Base-by-base conservation (phyloP, 2,888 invertebrate genomes). In the Dastarcus helophoroides region DNA sequence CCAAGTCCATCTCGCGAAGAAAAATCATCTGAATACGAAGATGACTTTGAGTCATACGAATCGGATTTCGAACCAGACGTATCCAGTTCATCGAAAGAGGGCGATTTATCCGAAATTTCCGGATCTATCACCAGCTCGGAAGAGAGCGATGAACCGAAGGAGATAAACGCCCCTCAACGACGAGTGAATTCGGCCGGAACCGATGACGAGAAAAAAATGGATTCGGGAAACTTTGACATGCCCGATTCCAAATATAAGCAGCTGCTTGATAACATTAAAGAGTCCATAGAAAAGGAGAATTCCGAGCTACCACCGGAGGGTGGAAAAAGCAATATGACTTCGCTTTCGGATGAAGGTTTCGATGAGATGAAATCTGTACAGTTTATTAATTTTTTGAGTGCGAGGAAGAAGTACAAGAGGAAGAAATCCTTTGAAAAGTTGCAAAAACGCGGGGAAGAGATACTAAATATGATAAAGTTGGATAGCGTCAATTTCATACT, bases 391-490 rank as follows among this genome's bases (percentile, higher is more conserved):
- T 63, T 62, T 37, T 29, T 47, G n/a, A 54, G 51, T 14, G 62
- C 61, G 0, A 48, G 56, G 35, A 52, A 51, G 32, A 54, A 55
- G 47, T 63, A 61, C 23, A 54, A 60, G 31, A 46, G 50, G 21
- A 46, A 51, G 24, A 56, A 55, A 44, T 53, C 50, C 40, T 45
- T 50, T 25, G 50, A 50, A 39, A 51, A 43, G 41, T 57, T 38
- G 36, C 47, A 40, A 40, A 67, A 64, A 40, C 62, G 79, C 9
- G 76, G 76, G 0, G 49, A 60, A 24, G 71, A 74, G 35, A 57
- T 84, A 11, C 63, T 77, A 54, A 66, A 65, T 22, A 79, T 83
- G 72, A 74, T 83, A 29, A 72, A 73, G 43, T 61, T 84, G 22
- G 79, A 83, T 51, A 62, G 56, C 3, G 67, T 74, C 26, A 63